A percentile compares a stretch with the other conserved stretches of the same genome.
These are phyloP conservation scores for Thamnophis sirtalis DNA, from an alignment of 2,113 vertebrate species.

Conservation along the genomic window DNA sequence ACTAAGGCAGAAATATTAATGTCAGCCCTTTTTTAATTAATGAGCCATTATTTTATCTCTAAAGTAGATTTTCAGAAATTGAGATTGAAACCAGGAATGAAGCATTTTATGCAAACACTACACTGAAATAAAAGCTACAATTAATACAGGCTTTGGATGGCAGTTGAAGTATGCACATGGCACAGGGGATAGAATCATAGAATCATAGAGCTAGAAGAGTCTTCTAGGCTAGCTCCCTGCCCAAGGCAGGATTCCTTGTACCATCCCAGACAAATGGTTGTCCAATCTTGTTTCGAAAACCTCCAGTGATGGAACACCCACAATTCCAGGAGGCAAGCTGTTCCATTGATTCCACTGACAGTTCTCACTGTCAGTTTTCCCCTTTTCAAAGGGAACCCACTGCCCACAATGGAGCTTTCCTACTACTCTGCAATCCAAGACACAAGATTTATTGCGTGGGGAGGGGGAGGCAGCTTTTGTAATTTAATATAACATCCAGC, in stretches of 20 bases:
- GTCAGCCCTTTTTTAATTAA: neutral
- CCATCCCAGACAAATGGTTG: neutral
- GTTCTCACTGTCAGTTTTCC: neutral
- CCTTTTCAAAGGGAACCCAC: neutral
- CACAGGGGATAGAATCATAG: neutral
- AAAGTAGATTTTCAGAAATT: neutral
- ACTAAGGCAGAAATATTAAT: neutral
- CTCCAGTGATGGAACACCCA: neutral
- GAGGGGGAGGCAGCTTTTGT: neutral
- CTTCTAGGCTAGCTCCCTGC: neutral
- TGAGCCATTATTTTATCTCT: neutral
- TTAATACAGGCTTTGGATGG: neutral
- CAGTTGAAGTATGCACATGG: neutral
- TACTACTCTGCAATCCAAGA: neutral
- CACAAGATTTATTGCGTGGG: neutral
- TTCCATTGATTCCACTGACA: too few species aligned
- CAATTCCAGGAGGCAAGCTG: neutral
- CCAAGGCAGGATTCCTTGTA: neutral
- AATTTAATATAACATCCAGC: neutral
- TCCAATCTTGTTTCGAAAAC: neutral
- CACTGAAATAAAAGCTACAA: neutral
- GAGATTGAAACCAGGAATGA: neutral
- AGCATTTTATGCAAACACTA: neutral
- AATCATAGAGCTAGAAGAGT: neutral
- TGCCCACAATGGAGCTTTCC: neutral